Base-by-base conservation (phyloP, 2,113 vertebrate genomes). In the Ptilorrhoa leucosticta region DNA sequence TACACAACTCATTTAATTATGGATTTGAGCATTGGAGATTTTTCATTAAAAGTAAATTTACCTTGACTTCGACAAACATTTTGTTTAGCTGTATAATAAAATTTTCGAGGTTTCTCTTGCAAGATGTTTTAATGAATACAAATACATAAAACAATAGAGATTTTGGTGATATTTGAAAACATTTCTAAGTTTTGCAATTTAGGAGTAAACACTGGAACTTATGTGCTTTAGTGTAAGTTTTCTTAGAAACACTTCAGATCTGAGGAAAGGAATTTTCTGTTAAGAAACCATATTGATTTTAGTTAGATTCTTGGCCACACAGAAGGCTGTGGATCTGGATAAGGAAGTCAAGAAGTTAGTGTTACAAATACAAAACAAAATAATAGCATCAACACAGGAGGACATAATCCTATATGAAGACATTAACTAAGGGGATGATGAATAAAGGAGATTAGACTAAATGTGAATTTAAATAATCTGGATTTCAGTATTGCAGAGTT, bases 381-480 rank as follows among this genome's bases (percentile, higher is more conserved):
- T 56, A 96, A 50, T 7, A 90, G 48, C 65, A 92, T 39, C 61
- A 48, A 35, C 60, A 61, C 15, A 53, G 51, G 3, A 15, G 84
- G 51, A 86, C n/a, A 76, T 87, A 93, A 90, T 89, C 79, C 54
- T 66, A 10, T 22, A 82, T 30, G 60, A 94, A 79, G 54, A 90
- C 40, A 72, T 68, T 66, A 75, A 73, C 47, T 56, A 86, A 90
- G n/a, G 35, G 40, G 83, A 95, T 75, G 76, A 90, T 50, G 60
- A 89, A 90, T 27, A 89, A 86, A 93, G 83, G 13, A 85, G 88
- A 95, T 87, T 68, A 95, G n/a, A 83, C 26, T 83, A 77, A 77
- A 90, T 27, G 39, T 83, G 76, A 93, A 51, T 86, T 88, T 68
- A 83, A 90, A 35, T 93, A 96, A 95, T 84, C 57, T 90, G 72